A percentile compares a stretch with the other conserved stretches of the same genome.
Conservation (phyloP, 2,888 invertebrate genomes). For the Drosophila acutilabella region DNA sequence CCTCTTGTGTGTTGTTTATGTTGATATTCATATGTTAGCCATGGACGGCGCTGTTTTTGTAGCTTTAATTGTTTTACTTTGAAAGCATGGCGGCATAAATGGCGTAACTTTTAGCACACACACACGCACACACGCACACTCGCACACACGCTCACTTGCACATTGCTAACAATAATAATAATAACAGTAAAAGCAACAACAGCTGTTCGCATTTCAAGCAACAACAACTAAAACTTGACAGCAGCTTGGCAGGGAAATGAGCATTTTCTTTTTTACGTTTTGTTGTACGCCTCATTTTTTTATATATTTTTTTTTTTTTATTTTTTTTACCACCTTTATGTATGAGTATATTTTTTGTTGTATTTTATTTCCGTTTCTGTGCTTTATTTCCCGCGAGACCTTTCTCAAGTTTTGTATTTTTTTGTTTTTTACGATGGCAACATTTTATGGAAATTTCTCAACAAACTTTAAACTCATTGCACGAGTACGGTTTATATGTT, state of each 20-base stretch:
- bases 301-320: neutral
- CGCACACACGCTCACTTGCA: slow-evolving; percentile 9
- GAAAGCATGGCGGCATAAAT: slow-evolving; percentile 37
- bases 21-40: slow-evolving; percentile 35
- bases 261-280: slow-evolving; percentile 23
- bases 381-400: slow-evolving; percentile 40
- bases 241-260: slow-evolving; percentile 41
- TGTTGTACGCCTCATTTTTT: slow-evolving; percentile 7
- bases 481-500: neutral
- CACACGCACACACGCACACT: slow-evolving; percentile 15
- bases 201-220: slow-evolving; percentile 32
- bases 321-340: slow-evolving; percentile 37
- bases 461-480: slow-evolving; percentile 27
- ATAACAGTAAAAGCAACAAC: slow-evolving; percentile 44
- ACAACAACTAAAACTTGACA: slow-evolving; percentile 27
- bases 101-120: slow-evolving; percentile 48
- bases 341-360: slow-evolving; percentile 17
- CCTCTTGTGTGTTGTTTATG: slow-evolving; percentile 12
- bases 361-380: slow-evolving; percentile 8
- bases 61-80: slow-evolving; percentile 31
- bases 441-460: slow-evolving; percentile 36
- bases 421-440: slow-evolving; percentile 24
- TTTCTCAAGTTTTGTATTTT: slow-evolving; percentile 26
- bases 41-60: slow-evolving; percentile 12
- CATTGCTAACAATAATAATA: slow-evolving; percentile 30